Evolutionary conservation across 2,888 invertebrate genomes (phyloP), one percentile per base, ranked within the genome.

Genomic region (Elysia crispata): DNA sequence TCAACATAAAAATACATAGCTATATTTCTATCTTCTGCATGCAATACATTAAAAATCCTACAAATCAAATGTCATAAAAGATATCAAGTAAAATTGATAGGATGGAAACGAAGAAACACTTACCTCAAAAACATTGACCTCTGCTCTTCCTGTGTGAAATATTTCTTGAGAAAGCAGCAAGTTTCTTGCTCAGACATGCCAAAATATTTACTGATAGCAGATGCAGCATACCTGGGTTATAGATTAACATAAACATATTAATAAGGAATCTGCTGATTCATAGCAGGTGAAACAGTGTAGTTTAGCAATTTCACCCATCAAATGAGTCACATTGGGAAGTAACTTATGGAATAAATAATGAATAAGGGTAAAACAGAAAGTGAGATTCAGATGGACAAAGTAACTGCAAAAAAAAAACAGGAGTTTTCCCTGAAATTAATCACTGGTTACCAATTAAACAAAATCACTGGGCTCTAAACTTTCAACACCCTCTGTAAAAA

Each of bases 191-290:
- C 83, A 3, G 88, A 85, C 87, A 90, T 85, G 20, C 80, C 83
- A n/a, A 87, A 81, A 54, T 86, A 79, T 28, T 82, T 82, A 50
- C 86, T 83, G 30, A 88, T 81, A 54, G 87, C 82, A 49, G 86
- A 84, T 60, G 85, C 85, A 25, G 88, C 87, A 85, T 83, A 89
- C 90, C 90, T 90, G 41, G 41, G 41, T 41, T 6, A 41, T 41
- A 41, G 3, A 11, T 41, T 11, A 11, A 41, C 11, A 41, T 41
- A 6, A 41, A n/a, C n/a, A n/a, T n/a, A n/a, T n/a, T n/a, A n/a
- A n/a, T n/a, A n/a, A n/a, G n/a, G n/a, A n/a, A n/a, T n/a, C n/a
- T n/a, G n/a, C n/a, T n/a, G n/a, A n/a, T n/a, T n/a, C n/a, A n/a
- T n/a, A n/a, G n/a, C n/a, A n/a, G n/a, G n/a, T n/a, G n/a, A n/a